Evolutionary conservation across 2,888 invertebrate species (phyloP), one percentile per base, ranked within the genome.

Genomic region (Axea sp.): DNA sequence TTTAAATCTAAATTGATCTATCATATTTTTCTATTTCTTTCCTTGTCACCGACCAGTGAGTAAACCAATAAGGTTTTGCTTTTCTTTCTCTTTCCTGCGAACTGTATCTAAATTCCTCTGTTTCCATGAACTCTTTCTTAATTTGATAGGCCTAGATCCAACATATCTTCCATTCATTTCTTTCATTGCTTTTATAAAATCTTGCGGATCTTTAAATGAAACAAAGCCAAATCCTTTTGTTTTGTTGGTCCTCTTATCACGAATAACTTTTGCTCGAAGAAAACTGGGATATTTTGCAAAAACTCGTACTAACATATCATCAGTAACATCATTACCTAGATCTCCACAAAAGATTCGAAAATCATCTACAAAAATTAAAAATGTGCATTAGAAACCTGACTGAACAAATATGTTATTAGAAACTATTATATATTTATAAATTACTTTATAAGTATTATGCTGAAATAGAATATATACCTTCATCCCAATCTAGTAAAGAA

Each of bases 131-230:
- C 98, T 98, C 89, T 99, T 99, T 12, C 99, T 90, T 59, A 99
- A 89, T 87, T 99, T 99, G 75, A 99, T 99, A 0, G 99, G 99
- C 28, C 99, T 91, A 84, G 98, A 99, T 65, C 99, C 99, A 0
- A 99, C 99, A 87, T 99, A 99, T 65, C 98, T 94, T 9, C 99
- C 99, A 88, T 99, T 99, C 96, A 99, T 97, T 90, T 99, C 99
- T 84, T 98, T 96, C 95, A 99, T 99, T 4, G 99, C 99, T 81
- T 95, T 93, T 53, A 97, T 97, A 85, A 99, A 99, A 88, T 99
- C 99, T 22, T 95, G 94, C 0, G 98, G 98, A 88, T 99, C 98
- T 82, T 96, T 96, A 87, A 99, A 99, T 83, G 98, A 98, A 76
- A 99, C 96, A 88, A 99, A 99, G 0, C 99, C 99, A 87, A 97